Evolutionary conservation across 2,113 vertebrate species (phyloP).

Genomic region (Orycteropus afer): DNA sequence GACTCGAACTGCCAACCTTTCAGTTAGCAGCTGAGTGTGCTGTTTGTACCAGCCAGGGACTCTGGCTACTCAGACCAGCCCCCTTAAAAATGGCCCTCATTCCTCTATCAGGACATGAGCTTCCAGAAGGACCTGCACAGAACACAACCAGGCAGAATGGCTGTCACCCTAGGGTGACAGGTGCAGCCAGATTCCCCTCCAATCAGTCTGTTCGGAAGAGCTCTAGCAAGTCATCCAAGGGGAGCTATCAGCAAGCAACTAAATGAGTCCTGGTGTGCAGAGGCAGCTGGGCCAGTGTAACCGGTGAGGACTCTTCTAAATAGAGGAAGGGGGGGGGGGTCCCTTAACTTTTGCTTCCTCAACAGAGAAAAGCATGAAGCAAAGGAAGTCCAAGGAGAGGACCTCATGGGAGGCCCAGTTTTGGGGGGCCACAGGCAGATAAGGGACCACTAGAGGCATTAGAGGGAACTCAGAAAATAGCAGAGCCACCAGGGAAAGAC

Average conservation of each 20-base stretch:
- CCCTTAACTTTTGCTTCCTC: not conserved
- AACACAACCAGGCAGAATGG: not conserved
- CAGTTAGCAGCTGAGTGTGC: not conserved
- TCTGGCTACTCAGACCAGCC: not conserved
- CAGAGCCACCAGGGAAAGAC: not conserved
- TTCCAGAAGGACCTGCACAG: not conserved
- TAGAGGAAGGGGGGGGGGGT: not conserved
- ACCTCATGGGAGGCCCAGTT: not conserved
- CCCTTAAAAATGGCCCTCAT: not conserved
- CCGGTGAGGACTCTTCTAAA: not conserved
- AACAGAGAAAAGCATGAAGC: not conserved
- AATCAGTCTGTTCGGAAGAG: not conserved
- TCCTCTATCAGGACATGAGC: not conserved
- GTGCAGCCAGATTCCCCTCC: not conserved
- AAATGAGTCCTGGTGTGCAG: not conserved
- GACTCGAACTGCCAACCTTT: not conserved
- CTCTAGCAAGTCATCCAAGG: not conserved
- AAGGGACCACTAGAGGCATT: not conserved
- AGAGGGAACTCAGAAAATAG: not conserved
- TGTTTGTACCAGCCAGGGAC: not conserved
- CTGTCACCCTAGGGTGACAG: not conserved
- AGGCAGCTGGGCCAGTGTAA: not conserved
- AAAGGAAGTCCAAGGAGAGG: not conserved
- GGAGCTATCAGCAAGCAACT: not conserved
- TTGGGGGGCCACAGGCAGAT: not conserved